phyloP scores from a whole-genome alignment of 2,888 invertebrate genomes.

The Drosophila fungiperda region DNA sequence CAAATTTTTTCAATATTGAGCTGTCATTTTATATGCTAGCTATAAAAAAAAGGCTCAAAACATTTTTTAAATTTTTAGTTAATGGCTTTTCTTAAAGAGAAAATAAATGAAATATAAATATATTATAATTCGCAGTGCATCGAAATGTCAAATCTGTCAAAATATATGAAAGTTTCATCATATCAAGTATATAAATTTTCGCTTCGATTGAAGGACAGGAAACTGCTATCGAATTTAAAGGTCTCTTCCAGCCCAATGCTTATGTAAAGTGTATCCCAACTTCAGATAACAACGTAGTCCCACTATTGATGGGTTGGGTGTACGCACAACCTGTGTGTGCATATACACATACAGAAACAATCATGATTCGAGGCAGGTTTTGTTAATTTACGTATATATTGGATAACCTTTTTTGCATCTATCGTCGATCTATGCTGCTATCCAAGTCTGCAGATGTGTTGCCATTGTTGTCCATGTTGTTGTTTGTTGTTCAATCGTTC shows the following conservation, averaged over 20 bases:
- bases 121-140: background rate
- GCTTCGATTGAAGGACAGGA: background rate
- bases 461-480: slow-evolving; percentile 41
- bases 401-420: slow-evolving; percentile 43
- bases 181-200: background rate
- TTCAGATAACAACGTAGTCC: slow-evolving; percentile 12
- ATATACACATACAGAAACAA: slow-evolving; percentile 1
- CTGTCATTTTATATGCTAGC: background rate
- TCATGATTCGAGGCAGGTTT: slow-evolving; percentile 79
- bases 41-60: background rate
- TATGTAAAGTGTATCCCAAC: slow-evolving; percentile 20
- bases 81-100: background rate
- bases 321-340: background rate
- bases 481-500: slow-evolving; percentile 12
- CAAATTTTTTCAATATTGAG: background rate
- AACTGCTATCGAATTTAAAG: background rate
- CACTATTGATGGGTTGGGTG: slow-evolving; percentile 1
- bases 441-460: slow-evolving; percentile 9
- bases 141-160: background rate
- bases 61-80: too few relatives aligned
- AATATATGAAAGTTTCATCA: background rate
- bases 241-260: slow-evolving; percentile 12
- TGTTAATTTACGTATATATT: slow-evolving; percentile 75
- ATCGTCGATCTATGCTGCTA: slow-evolving; percentile 33
- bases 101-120: background rate